Percentiles rank a stretch among this genome's conserved stretches.
These are phyloP conservation scores for Zaprionus capensis DNA, from an alignment of 1,140 invertebrate genomes.

Conservation along the genomic window DNA sequence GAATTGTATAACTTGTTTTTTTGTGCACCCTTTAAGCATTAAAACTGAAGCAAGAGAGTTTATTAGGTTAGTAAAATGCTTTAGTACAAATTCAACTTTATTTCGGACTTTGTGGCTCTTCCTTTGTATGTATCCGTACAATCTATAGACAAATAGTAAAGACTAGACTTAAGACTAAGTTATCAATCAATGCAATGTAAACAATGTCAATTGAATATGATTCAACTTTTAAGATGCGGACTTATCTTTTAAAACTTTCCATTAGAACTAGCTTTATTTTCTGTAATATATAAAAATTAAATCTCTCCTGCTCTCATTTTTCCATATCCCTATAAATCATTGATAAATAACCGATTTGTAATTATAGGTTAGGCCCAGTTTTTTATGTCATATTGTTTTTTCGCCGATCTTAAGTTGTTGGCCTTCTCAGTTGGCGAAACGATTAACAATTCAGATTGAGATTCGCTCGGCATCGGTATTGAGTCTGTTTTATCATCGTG, in stretches of 20 bases:
- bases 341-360: not conserved
- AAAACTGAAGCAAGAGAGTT: too few species aligned
- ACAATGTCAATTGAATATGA: not conserved
- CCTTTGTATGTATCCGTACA: too few species aligned
- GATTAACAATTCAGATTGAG: constrained; percentile 11
- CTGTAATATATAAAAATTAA: not conserved
- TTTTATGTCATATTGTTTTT: not conserved
- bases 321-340: not conserved
- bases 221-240: not conserved
- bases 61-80: too few species aligned
- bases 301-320: not conserved
- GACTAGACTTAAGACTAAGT: not conserved
- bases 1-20: too few species aligned
- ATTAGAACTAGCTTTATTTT: not conserved
- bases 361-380: not conserved
- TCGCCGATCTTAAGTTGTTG: not conserved
- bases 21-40: too few species aligned
- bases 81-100: too few species aligned
- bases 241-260: not conserved
- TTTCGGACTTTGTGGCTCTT: too few species aligned
- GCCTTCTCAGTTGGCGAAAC: not conserved
- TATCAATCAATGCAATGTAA: not conserved
- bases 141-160: too few species aligned
- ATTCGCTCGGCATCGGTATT: not conserved
- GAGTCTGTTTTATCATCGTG: not conserved